Percentiles rank a stretch among this genome's conserved stretches.
Evolutionary conservation across 2,888 invertebrate species (phyloP).

Genomic region (Polydrusus pterygomalis): DNA sequence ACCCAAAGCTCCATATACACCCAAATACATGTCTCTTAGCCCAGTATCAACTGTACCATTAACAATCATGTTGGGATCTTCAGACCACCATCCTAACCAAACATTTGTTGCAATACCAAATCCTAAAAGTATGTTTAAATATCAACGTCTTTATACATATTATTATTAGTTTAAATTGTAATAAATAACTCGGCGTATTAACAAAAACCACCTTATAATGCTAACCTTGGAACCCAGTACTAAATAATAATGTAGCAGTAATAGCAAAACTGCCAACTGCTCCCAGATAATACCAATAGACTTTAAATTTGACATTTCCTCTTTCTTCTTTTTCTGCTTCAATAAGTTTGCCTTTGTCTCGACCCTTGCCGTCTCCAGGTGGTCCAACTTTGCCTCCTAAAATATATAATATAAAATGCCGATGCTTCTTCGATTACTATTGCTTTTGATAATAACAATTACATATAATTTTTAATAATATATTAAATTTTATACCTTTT

Average conservation of each 20-base stretch:
- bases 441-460: too few species aligned
- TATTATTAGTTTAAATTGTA: not conserved
- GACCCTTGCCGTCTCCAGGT: slow-evolving; percentile 11
- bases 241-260: slow-evolving; percentile 82
- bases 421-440: too few species aligned
- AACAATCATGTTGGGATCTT: slow-evolving; percentile 74
- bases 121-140: slow-evolving; percentile 65
- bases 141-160: slow-evolving; percentile 39
- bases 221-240: slow-evolving; percentile 81
- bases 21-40: slow-evolving; percentile 84
- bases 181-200: slow-evolving; percentile 54
- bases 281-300: slow-evolving; percentile 89
- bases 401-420: not conserved
- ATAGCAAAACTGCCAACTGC: slow-evolving; percentile 85
- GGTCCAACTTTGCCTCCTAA: slow-evolving; percentile 29
- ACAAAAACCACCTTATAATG: not conserved
- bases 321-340: slow-evolving; percentile 73
- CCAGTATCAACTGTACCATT: slow-evolving; percentile 76
- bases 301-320: slow-evolving; percentile 79
- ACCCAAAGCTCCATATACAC: slow-evolving; percentile 90
- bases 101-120: slow-evolving; percentile 90
- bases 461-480: not conserved
- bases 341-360: slow-evolving; percentile 68
- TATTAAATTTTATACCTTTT: slow-evolving; percentile 25
- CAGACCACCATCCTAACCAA: slow-evolving; percentile 85